Evolutionary conservation across 2,113 vertebrate genomes (phyloP), one percentile per base, ranked within the genome.

Genomic region (Candoia aspera): DNA sequence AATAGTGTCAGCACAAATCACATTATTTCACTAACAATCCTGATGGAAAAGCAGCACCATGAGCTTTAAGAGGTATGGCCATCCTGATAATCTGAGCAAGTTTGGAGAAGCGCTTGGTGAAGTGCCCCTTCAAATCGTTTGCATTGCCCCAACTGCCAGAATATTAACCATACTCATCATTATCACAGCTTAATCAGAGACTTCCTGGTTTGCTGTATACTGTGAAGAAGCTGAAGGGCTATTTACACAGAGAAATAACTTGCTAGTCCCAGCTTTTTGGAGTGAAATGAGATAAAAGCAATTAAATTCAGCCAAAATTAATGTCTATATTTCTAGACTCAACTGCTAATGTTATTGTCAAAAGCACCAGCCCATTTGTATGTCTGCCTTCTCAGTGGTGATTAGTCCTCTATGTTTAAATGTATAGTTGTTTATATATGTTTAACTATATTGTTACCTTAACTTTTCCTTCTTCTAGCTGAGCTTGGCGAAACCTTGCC

Each of bases 401-500:
- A 0, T 19, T 62, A n/a, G 2, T 55, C 33, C 55, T 6, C 29
- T 84, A 11, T 13, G 3, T 8, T 68, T n/a, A 11, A 53, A 19
- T 26, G 29, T 83, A 93, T 79, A 42, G 17, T 79, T 37, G 68
- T 37, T 79, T 42, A 26, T 6, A 24, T 24, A 87, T 37, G 33
- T 79, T 79, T 79, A 59, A 59, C 57, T 23, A 87, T 5, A 4
- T 37, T 87, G 57, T 90, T 92, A 99, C 99, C 98, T 99, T 99
- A 37, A 99, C 98, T 96, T 99, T 99, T 8, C 99, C 99, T 60
- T 99, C 99, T 95, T 99, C 99, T 10, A 99, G 96, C 88, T 99
- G 99, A 87, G 99, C 99, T 94, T 99, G 99, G 54, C 99, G 98
- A 97, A 99, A 99, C 42, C 99, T 98, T 19, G 99, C 99, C 97